Evolutionary conservation across 2,113 vertebrate genomes (phyloP), one percentile per base, ranked within the genome.

Genomic region (Isurus oxyrinchus): DNA sequence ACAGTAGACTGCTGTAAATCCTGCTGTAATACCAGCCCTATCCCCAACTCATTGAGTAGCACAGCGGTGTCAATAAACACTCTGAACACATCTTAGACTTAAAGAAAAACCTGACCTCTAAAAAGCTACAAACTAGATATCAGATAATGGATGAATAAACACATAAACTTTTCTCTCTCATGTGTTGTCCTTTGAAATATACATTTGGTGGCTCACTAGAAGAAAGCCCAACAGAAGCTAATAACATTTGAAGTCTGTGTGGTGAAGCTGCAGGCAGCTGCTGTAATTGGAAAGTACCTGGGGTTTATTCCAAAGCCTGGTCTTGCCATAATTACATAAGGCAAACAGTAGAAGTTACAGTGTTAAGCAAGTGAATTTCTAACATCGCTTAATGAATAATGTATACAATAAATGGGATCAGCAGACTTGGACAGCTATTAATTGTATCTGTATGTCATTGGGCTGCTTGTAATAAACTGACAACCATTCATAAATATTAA

Each of bases 401-500:
- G 67, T 72, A 76, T 95, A 69, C 40, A 69, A 95, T 95, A 95
- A 95, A 69, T 67, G 49, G 94, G 94, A 95, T 53, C 44, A 72
- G 66, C 40, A 69, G 44, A 11, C 25, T n/a, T 76, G 25, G 66
- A 35, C 55, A 95, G 67, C 44, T 55, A 95, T 95, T 67, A 72
- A 72, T 95, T 95, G 44, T n/a, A 55, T 27, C 44, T 67, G n/a
- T 66, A 13, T 72, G 94, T 53, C 67, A 95, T 49, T 31, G 44
- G 19, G 53, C 44, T 95, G 94, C 44, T 53, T 59, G 40, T 95
- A 95, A 95, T 95, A 72, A 95, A 95, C 94, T 95, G 94, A 72
- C 67, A 53, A 95, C 67, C 49, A 27, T 69, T 72, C 94, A 95
- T 95, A 95, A 95, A 72, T 95, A 95, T 72, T 72, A 95, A 95